phyloP scores from a whole-genome alignment of 2,888 invertebrate genomes.

The Callyntrura sp. region DNA sequence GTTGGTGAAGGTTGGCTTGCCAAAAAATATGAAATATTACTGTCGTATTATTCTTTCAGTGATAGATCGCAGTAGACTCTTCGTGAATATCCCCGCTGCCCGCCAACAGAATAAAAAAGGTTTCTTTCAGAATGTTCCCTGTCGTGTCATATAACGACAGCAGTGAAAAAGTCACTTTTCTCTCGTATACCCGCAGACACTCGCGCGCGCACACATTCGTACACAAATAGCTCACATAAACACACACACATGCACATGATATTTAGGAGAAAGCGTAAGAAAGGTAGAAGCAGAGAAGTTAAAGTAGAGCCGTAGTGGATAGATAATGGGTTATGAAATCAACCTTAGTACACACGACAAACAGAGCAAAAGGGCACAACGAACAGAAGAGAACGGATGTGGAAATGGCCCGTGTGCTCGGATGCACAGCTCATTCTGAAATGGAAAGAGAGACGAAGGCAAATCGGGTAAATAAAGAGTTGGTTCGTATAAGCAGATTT shows the following conservation, averaged over 20 bases:
- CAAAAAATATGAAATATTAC: slow-evolving; percentile 33
- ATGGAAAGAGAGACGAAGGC: slow-evolving; percentile 51
- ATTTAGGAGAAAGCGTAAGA: slow-evolving; percentile 21
- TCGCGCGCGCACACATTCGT: neutral
- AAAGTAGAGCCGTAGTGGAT: neutral
- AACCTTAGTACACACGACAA: neutral
- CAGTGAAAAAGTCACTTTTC: slow-evolving; percentile 21
- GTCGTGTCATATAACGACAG: slow-evolving; percentile 16
- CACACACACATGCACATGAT: neutral
- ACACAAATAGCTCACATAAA: no score
- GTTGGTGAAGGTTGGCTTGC: slow-evolving; percentile 6
- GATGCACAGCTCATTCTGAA: slow-evolving; percentile 71
- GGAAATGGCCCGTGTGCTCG: slow-evolving; percentile 69
- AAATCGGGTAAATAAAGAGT: slow-evolving; percentile 55
- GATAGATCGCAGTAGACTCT: slow-evolving; percentile 9
- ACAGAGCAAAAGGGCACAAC: slow-evolving; percentile 53
- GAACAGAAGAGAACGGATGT: slow-evolving; percentile 43
- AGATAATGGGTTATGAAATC: slow-evolving; percentile 59
- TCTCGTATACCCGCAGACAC: neutral
- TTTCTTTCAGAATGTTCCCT: slow-evolving; percentile 12
- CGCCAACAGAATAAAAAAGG: neutral
- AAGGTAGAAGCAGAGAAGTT: neutral
- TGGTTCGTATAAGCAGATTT: slow-evolving; percentile 59
- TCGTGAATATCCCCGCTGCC: neutral
- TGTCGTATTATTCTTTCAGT: neutral